Evolutionary conservation across 2,113 vertebrate genomes (phyloP).

Genomic region (Rhizomys pruinosus): DNA sequence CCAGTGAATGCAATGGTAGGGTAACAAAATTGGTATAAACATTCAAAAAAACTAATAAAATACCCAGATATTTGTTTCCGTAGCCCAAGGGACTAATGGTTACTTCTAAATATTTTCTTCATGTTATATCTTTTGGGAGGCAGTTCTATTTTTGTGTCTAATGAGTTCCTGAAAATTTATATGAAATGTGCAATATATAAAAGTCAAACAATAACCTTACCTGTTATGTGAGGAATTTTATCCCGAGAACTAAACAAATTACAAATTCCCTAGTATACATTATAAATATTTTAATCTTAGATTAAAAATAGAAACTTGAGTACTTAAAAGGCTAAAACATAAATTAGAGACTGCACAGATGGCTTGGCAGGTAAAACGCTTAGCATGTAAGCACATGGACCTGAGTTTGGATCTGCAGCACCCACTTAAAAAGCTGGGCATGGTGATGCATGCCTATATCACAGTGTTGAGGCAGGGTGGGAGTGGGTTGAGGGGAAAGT

Average conservation of each 20-base stretch:
- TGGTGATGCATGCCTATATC: not conserved
- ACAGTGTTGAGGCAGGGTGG: not conserved
- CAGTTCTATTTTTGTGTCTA: constrained; percentile 70
- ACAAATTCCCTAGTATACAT: constrained; percentile 5
- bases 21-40: constrained; percentile 6
- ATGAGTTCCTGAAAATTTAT: constrained; percentile 64
- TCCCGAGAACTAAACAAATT: constrained; percentile 34
- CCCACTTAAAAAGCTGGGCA: not conserved
- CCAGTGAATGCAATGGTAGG: not conserved
- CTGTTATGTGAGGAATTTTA: constrained; percentile 71
- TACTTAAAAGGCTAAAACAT: constrained; percentile 25
- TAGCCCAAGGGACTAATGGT: constrained; percentile 55
- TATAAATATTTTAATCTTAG: constrained; percentile 59
- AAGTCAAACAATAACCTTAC: constrained; percentile 54
- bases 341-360: not conserved
- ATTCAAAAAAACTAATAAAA: constrained; percentile 66
- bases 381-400: not conserved
- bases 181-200: constrained; percentile 67
- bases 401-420: not conserved
- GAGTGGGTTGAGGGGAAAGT: not conserved
- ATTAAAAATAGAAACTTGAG: constrained; percentile 59
- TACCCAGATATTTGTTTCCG: constrained; percentile 66
- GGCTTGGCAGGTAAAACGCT: not conserved
- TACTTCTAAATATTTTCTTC: constrained; percentile 56
- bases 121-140: constrained; percentile 49